phyloP scores from a whole-genome alignment of 2,797 vertebrate genomes.

The Babyrousa celebensis region DNA sequence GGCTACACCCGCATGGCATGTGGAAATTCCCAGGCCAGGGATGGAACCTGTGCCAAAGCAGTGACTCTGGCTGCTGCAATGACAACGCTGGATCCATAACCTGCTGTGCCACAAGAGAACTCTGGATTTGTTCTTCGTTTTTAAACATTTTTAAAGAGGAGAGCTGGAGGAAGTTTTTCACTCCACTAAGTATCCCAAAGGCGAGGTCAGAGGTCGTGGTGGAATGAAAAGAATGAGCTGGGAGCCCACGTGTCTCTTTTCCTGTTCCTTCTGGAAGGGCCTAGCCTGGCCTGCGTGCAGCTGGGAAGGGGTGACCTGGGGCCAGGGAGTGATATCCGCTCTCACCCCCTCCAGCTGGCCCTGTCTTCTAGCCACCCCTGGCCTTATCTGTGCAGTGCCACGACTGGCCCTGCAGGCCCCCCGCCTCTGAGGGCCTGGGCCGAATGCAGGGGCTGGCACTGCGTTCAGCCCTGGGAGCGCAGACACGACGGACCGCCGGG shows the following conservation, averaged over 20 bases:
- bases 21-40: too few species aligned
- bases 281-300: fast-evolving
- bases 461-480: background rate
- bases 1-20: too few species aligned
- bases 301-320: background rate
- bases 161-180: background rate
- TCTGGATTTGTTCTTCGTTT: background rate
- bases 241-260: background rate
- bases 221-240: fast-evolving
- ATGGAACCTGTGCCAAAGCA: too few species aligned
- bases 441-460: background rate
- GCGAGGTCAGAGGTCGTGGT: background rate
- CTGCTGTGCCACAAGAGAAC: too few species aligned
- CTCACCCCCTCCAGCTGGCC: background rate
- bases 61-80: too few species aligned
- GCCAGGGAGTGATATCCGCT: background rate
- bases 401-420: too few species aligned
- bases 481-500: fast-evolving
- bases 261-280: background rate
- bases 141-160: background rate
- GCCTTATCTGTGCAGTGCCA: fast-evolving
- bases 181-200: background rate
- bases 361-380: fast-evolving
- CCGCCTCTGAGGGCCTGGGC: background rate
- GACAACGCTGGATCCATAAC: too few species aligned